Evolutionary conservation across 2,888 invertebrate genomes (phyloP).

Genomic region (Podabrus alpinus): DNA sequence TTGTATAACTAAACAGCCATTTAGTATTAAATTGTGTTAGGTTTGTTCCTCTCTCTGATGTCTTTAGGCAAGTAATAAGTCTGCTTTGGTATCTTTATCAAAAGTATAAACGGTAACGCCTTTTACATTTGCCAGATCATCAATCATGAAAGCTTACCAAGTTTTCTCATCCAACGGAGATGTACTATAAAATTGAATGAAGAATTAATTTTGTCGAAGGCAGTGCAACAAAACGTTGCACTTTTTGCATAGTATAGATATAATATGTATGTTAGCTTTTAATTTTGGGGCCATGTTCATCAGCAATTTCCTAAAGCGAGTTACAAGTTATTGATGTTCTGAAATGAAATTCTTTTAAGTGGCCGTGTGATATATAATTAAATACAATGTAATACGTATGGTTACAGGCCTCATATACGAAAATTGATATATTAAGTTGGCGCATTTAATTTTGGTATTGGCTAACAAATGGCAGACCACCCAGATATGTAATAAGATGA

Average conservation of each 20-base stretch:
- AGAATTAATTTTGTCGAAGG: not conserved
- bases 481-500: constrained; percentile 33
- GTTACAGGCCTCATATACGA: constrained; percentile 39
- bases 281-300: not conserved
- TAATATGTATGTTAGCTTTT: not conserved
- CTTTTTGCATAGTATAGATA: not conserved
- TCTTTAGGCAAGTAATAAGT: constrained; percentile 10
- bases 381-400: constrained; percentile 40
- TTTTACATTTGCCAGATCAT: constrained; percentile 8
- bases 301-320: not conserved
- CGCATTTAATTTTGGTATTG: constrained; percentile 40
- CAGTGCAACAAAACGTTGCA: not conserved
- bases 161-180: not conserved
- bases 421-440: constrained; percentile 45
- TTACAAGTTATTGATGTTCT: constrained; percentile 20
- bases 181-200: not conserved
- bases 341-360: constrained; percentile 33
- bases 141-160: constrained; percentile 10
- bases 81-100: constrained; percentile 18
- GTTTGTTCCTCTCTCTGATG: not conserved
- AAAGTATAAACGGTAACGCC: constrained; percentile 4
- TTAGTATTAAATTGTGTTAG: not conserved
- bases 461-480: constrained; percentile 43
- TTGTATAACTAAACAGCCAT: not conserved
- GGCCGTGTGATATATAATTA: constrained; percentile 39